Conservation (phyloP, 1,140 invertebrate species). For the Acromyrmex echinatior region DNA sequence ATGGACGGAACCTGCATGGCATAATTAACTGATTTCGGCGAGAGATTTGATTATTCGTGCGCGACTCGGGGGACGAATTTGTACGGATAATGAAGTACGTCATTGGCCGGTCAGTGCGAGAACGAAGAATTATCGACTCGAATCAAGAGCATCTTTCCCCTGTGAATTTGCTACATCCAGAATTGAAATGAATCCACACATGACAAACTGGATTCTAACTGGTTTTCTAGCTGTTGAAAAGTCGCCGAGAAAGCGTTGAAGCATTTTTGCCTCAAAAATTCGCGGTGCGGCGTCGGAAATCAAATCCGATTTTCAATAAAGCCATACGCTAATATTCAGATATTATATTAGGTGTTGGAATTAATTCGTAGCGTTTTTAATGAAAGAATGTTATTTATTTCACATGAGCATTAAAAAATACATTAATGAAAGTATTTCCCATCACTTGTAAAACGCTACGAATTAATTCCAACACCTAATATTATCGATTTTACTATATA, state of each 20-base stretch:
- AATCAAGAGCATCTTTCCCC: not conserved
- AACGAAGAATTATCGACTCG: constrained; percentile 43
- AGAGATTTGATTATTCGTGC: constrained; percentile 24
- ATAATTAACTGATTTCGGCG: constrained; percentile 58
- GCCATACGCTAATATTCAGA: not conserved
- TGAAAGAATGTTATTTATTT: no score
- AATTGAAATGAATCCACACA: constrained; percentile 32
- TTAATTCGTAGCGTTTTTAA: no score
- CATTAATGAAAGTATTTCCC: no score
- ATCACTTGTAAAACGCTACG: no score
- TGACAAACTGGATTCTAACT: not conserved
- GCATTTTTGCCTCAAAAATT: constrained; percentile 26
- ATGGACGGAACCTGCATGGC: constrained; percentile 6
- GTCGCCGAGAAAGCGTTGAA: not conserved
- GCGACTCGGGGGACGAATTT: constrained; percentile 34
- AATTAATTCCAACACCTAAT: no score
- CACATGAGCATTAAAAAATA: no score
- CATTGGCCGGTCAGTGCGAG: not conserved
- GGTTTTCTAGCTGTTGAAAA: constrained; percentile 13
- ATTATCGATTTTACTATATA: not conserved
- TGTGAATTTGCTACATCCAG: not conserved
- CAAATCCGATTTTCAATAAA: constrained; percentile 34
- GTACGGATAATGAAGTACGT: constrained; percentile 39
- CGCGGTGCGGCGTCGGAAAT: not conserved
- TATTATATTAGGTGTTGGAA: no score